phyloP scores from a whole-genome alignment of 2,888 invertebrate genomes.

The Drosophila dives region DNA sequence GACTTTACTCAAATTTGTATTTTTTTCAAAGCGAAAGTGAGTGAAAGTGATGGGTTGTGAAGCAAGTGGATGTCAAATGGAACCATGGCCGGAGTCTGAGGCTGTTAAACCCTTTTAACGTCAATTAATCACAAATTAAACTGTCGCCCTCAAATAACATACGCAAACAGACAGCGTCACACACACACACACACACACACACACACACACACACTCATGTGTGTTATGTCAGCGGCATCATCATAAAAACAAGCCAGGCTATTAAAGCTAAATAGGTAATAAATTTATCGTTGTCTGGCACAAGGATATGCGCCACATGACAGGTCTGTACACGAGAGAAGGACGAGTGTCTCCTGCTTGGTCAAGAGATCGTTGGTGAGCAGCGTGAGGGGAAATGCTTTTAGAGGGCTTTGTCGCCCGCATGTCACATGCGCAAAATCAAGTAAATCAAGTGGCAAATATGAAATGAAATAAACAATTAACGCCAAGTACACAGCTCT shows the following conservation, averaged over 20 bases:
- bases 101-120: conserved; percentile 79
- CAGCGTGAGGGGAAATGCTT: not conserved
- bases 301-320: conserved; percentile 65
- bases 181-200: conserved; percentile 10
- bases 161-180: conserved; percentile 11
- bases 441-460: conserved; percentile 51
- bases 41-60: conserved; percentile 66
- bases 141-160: conserved; percentile 55
- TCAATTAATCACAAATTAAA: conserved; percentile 80
- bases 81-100: conserved; percentile 15
- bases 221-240: conserved; percentile 55
- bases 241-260: conserved; percentile 78
- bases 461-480: conserved; percentile 53
- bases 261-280: conserved; percentile 79
- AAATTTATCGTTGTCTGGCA: conserved; percentile 73
- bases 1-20: conserved; percentile 36
- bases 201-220: conserved; percentile 3
- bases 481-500: conserved; percentile 45
- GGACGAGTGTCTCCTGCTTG: not conserved
- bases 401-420: conserved; percentile 53
- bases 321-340: conserved; percentile 55
- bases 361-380: not conserved
- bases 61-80: conserved; percentile 55
- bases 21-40: conserved; percentile 44
- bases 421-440: conserved; percentile 35